phyloP scores from a whole-genome alignment of 2,797 vertebrate genomes.

The Acipenser oxyrinchus region DNA sequence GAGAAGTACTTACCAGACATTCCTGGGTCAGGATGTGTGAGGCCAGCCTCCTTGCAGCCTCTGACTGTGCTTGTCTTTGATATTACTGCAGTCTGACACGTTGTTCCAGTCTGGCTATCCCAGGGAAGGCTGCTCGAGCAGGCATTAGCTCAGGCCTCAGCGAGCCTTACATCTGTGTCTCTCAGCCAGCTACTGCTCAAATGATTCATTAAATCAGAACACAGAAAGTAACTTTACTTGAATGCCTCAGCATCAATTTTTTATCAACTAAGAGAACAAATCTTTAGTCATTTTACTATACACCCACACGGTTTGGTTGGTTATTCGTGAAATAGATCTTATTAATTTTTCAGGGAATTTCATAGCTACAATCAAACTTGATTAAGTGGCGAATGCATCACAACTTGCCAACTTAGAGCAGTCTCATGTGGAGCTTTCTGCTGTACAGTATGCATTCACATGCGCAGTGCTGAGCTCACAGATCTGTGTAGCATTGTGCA shows the following conservation, averaged over 20 bases:
- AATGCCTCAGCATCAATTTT: slow-evolving; percentile 92
- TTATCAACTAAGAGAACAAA: slow-evolving; percentile 90
- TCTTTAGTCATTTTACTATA: slow-evolving; percentile 86
- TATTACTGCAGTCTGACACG: slow-evolving; percentile 82
- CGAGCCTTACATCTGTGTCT: slow-evolving; percentile 75
- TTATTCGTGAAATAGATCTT: slow-evolving; percentile 92
- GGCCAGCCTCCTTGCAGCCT: slow-evolving; percentile 20
- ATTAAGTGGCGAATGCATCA: slow-evolving; percentile 38
- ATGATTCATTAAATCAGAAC: slow-evolving; percentile 99
- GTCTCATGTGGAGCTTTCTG: too few species aligned
- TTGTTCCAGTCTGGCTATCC: slow-evolving; percentile 67
- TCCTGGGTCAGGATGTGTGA: too few species aligned
- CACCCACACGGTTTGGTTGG: slow-evolving; percentile 63
- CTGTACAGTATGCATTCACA: too few species aligned
- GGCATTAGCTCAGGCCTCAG: slow-evolving; percentile 85
- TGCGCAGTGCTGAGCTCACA: too few species aligned
- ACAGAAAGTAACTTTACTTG: slow-evolving; percentile 99
- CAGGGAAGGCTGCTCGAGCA: slow-evolving; percentile 59
- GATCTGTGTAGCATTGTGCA: too few species aligned
- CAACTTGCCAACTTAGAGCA: slow-evolving; percentile 23
- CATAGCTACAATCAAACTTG: slow-evolving; percentile 55
- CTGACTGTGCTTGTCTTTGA: slow-evolving; percentile 61
- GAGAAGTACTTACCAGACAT: too few species aligned
- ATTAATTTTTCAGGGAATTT: slow-evolving; percentile 88
- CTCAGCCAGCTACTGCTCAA: slow-evolving; percentile 64